Evolutionary conservation across 2,113 vertebrate species (phyloP), one percentile per base, ranked within the genome.

Genomic region (Lophotis ruficrista): DNA sequence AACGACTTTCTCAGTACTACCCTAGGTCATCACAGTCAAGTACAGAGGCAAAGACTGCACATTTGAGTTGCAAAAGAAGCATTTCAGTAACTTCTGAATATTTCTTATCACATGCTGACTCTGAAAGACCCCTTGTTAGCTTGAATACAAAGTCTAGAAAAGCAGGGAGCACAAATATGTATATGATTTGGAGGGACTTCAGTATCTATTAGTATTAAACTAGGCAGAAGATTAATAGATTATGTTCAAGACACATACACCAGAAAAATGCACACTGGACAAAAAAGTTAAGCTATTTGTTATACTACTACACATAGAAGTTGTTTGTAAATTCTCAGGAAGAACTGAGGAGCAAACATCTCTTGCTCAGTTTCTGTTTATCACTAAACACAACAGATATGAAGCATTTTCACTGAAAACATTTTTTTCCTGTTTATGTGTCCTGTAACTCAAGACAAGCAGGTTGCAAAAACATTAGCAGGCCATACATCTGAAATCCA

Each of bases 321-420:
- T 33, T 31, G 35, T 54, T 61, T 65, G 51, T 35, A 86, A 90
- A 81, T 89, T 83, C 70, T 83, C 54, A 66, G 41, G 62, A 91
- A 72, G 48, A 91, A 60, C 21, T 0, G 4, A 94, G 38, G 14
- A 87, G 53, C 35, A 85, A 85, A 57, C 41, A 77, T 37, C 41
- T 70, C 71, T 70, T 58, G n/a, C 68, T 88, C 38, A 64, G 86
- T 50, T 90, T 88, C 87, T 66, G n/a, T 58, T 88, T 47, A 80
- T 86, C 47, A 60, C 60, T 58, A 86, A 86, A 76, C 38, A 62
- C n/a, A 90, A 73, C 25, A 81, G 43, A 53, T 56, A 92, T 1
- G 1, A 31, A 83, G 47, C 45, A 92, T 94, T 95, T 94, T 87
- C 77, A 83, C n/a, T 57, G 79, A 89, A 92, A 90, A 89, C 37